Base-by-base conservation (phyloP, 2,888 invertebrate species). In the Melanchra persicariae region DNA sequence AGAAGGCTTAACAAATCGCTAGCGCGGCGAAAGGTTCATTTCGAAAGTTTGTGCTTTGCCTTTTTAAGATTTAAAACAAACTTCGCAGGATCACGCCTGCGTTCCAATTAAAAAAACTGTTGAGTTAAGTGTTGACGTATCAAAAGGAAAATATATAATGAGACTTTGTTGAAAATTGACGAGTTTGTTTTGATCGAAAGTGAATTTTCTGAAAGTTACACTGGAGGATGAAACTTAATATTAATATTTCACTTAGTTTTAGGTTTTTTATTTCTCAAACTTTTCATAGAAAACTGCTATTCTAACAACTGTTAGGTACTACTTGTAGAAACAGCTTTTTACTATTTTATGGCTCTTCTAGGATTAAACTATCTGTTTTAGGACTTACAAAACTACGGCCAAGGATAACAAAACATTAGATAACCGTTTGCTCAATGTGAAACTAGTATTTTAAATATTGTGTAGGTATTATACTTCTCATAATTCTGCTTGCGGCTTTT, bases 11-110 rank as follows among this genome's bases (percentile, higher is more conserved):
- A 68, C 60, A 70, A 74, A 62, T 45, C 57, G 63, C 57, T 74
- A 65, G 40, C 47, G 26, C 43, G 19, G 47, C 57, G 26, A 49
- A 26, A 65, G 63, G 70, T 77, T 79, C 70, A 79, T 77, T 82
- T 69, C 24, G 64, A 71, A 83, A 81, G 68, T 79, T 82, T 59
- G 24, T 54, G 58, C 26, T 72, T 69, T 65, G 57, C 60, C 72
- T 79, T 76, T 81, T 76, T 63, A 64, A 75, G 70, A 83, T 68
- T 70, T 63, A 59, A 72, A 57, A 81, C 60, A 72, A 72, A 77
- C 65, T 82, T 71, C 26, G 15, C 47, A 22, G 58, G 69, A 55
- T 65, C 67, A 64, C 37, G 51, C 17, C 59, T 19, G 19, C 15
- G 55, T 74, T 58, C 55, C 65, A 73, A 75, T 83, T 69, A 70